These are phyloP conservation scores for Bombus balteatus DNA, from an alignment of 1,140 invertebrate species.

Conservation along the genomic window DNA sequence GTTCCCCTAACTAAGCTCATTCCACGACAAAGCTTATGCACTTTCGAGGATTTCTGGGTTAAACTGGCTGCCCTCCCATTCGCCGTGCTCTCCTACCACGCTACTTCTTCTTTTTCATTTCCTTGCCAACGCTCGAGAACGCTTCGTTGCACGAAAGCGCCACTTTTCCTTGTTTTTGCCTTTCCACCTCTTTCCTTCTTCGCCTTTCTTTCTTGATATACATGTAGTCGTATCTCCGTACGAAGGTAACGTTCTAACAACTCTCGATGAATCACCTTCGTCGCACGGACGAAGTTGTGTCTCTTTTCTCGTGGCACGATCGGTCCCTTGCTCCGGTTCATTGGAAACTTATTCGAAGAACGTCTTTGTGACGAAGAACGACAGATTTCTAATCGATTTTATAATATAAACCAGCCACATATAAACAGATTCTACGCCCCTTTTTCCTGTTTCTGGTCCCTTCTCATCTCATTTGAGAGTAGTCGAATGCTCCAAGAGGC, in stretches of 20 bases:
- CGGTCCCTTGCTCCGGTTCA: not conserved
- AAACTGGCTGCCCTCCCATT: conserved; percentile 23
- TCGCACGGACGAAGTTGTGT: not conserved
- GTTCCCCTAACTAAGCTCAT: conserved; percentile 72
- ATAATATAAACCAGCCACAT: too few species aligned
- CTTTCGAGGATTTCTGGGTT: conserved; percentile 65
- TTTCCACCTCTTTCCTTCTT: not conserved
- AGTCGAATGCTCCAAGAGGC: not conserved
- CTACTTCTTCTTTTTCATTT: conserved; percentile 43
- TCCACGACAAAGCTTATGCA: conserved; percentile 72
- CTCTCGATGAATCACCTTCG: not conserved
- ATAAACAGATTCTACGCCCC: too few species aligned
- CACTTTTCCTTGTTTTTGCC: conserved; percentile 57
- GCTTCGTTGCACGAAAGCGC: conserved; percentile 55
- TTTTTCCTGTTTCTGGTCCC: too few species aligned
- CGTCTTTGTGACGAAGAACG: too few species aligned
- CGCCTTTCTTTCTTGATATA: not conserved
- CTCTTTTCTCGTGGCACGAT: not conserved
- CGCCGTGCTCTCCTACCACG: not conserved
- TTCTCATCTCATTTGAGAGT: not conserved
- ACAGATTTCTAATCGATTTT: not conserved
- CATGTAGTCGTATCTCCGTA: not conserved
- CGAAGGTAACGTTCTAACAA: conserved; percentile 13
- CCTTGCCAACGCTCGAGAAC: conserved; percentile 58
- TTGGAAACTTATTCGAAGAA: not conserved